Base-by-base conservation (phyloP, 2,888 invertebrate genomes). In the Pseudococcus longispinus region DNA sequence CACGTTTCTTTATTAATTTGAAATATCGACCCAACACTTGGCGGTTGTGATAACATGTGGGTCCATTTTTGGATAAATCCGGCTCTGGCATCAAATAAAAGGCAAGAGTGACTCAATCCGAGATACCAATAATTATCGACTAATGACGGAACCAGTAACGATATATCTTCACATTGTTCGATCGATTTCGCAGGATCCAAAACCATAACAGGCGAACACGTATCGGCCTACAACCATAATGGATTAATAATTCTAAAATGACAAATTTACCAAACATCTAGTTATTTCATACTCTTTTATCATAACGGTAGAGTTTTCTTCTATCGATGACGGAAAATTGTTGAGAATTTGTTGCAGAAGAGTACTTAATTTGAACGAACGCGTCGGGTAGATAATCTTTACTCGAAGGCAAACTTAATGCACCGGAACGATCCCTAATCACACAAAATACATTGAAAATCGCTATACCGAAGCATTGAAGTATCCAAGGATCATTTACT, bases 1-100 rank as follows among this genome's bases (percentile, higher is more conserved):
- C 70, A 87, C 74, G 32, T 65, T 70, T 74, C 77, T 65, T 37
- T 77, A 32, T 80, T 29, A 6, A 80, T 18, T 29, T n/a, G 6
- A 5, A 51, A 32, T 1, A 37, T 32, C 46, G 26, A 18, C 13
- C 87, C 87, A 6, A 84, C 18, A 74, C 42, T 32, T 46, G 88
- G 88, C 83, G 88, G 18, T 65, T 80, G 84, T 46, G 88, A 70
- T 26, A 88, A 87, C 88, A 88, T 88, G 46, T 88, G 88, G 37
- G 82, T 80, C 65, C 87, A 88, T 87, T 88, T 87, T 51, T 87
- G 82, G 0, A 83, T 23, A 42, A 88, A 88, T 18, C 88, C 87
- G n/a, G 85, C 83, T 86, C 88, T 85, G 2, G 37, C 51, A 37
- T 88, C 88, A 37, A 88, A 86, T 82, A 87, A 86, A 18, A 88